Conservation (phyloP, 2,113 vertebrate species). For the Oriolus oriolus region DNA sequence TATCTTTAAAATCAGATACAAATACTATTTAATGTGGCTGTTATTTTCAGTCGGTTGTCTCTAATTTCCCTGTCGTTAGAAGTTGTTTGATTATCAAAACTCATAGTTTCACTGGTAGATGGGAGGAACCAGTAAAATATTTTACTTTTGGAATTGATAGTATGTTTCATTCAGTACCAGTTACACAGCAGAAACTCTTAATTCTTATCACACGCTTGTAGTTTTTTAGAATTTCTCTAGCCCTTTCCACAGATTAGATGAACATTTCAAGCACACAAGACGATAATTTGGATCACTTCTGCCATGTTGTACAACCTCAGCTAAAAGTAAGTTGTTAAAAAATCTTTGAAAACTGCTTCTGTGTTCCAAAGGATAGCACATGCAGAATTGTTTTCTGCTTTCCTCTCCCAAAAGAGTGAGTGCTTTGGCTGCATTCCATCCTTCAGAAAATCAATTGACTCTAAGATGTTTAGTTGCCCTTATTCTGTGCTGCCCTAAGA, state of each 20-base stretch:
- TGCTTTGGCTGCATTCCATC: background rate
- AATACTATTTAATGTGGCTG: background rate
- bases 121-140: background rate
- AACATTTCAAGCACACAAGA: background rate
- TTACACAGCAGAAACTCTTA: background rate
- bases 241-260: background rate
- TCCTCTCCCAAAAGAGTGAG: background rate
- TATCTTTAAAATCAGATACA: conserved; percentile 25
- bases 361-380: background rate
- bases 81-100: background rate
- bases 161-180: background rate
- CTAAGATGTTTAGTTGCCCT: background rate
- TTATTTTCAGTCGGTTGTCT: conserved; percentile 35
- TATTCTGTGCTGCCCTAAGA: background rate
- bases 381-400: background rate
- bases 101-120: background rate
- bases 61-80: conserved; percentile 29
- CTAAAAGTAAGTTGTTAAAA: background rate
- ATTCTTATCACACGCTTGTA: background rate
- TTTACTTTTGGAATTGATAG: background rate
- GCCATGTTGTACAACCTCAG: background rate
- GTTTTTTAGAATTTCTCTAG: background rate
- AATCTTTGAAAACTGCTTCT: background rate
- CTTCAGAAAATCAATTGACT: background rate
- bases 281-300: background rate